These are phyloP conservation scores for Leptinotarsa defecta DNA, from an alignment of 1,140 invertebrate genomes.

Conservation along the genomic window DNA sequence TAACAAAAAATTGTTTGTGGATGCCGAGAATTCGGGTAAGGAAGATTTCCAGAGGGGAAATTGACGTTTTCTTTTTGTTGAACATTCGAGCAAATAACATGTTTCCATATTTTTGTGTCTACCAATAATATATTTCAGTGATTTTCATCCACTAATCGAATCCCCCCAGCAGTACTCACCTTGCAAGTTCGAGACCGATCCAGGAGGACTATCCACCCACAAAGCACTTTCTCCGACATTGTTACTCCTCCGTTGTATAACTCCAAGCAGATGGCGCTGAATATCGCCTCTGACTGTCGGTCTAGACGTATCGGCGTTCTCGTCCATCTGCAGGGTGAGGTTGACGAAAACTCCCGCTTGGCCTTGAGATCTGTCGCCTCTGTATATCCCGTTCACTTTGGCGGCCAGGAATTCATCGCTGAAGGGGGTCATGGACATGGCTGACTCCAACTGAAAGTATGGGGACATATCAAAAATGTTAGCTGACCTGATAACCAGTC, in stretches of 20 bases:
- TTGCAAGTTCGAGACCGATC: slow-evolving; percentile 56
- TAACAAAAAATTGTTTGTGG: no score
- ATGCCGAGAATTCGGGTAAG: no score
- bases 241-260: slow-evolving; percentile 79
- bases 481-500: no score
- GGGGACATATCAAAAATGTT: slow-evolving; percentile 14
- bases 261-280: slow-evolving; percentile 81
- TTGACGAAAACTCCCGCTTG: slow-evolving; percentile 81
- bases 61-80: no score
- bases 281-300: slow-evolving; percentile 73
- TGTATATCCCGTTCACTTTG: slow-evolving; percentile 80
- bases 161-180: slow-evolving; percentile 33
- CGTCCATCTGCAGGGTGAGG: slow-evolving; percentile 76
- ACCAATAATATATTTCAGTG: no score
- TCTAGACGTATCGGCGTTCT: slow-evolving; percentile 70
- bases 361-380: slow-evolving; percentile 67
- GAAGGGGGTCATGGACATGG: slow-evolving; percentile 88
- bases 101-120: no score
- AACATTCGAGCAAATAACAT: no score
- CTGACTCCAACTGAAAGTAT: slow-evolving; percentile 74
- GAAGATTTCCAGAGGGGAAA: no score
- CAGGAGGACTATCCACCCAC: slow-evolving; percentile 79
- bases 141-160: no score
- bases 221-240: slow-evolving; percentile 85
- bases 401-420: slow-evolving; percentile 83